Conservation (phyloP, 2,113 vertebrate genomes). For the Hippocampus guttulatus region DNA sequence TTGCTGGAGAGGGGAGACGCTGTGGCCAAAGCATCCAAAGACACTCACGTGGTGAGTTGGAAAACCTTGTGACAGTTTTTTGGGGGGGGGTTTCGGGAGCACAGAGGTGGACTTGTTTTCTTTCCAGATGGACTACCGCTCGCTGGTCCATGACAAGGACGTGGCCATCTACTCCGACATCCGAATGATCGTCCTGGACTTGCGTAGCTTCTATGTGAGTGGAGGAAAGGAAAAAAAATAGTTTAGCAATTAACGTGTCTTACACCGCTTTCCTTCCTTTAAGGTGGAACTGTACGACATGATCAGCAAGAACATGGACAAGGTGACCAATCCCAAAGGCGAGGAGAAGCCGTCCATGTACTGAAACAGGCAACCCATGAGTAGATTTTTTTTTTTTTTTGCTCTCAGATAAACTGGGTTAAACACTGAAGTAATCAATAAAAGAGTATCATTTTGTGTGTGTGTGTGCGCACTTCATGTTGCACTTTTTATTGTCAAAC, state of each 20-base stretch:
- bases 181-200: constrained; percentile 75
- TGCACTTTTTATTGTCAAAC: background rate
- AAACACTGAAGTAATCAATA: background rate
- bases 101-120: background rate
- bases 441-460: constrained; percentile 37
- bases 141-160: constrained; percentile 80
- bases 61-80: background rate
- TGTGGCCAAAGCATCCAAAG: constrained; percentile 87
- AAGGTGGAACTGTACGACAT: constrained; percentile 86
- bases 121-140: constrained; percentile 85
- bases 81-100: too few species aligned
- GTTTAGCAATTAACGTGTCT: fast-evolving
- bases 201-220: constrained; percentile 85
- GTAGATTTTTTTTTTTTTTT: background rate
- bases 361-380: constrained; percentile 24
- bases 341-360: constrained; percentile 89
- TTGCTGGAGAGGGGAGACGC: constrained; percentile 82
- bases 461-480: background rate
- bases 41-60: constrained; percentile 82
- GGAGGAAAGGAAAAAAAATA: background rate
- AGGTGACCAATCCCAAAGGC: constrained; percentile 87
- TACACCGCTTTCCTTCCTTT: background rate
- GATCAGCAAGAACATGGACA: constrained; percentile 80
- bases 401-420: background rate
- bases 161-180: constrained; percentile 74